Evolutionary conservation across 2,888 invertebrate genomes (phyloP).

Genomic region (Dasypogon diadema): DNA sequence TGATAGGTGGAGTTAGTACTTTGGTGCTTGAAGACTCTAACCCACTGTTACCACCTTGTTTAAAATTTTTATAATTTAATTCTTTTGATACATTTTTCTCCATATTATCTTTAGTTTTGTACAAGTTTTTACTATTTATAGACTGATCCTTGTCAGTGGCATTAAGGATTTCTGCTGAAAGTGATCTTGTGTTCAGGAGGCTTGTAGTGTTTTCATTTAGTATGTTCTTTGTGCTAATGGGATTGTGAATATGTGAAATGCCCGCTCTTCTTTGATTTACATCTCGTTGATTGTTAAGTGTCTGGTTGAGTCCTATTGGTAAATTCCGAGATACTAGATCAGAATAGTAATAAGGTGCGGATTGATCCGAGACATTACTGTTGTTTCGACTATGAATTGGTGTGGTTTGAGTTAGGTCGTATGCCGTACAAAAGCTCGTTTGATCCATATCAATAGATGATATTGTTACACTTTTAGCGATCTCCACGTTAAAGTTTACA

Average conservation of each 20-base stretch:
- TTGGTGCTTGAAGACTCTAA: constrained; percentile 28
- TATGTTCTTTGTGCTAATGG: constrained; percentile 70
- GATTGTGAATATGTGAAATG: constrained; percentile 80
- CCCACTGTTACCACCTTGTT: constrained; percentile 32
- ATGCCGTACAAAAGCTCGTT: constrained; percentile 58
- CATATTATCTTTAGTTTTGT: constrained; percentile 63
- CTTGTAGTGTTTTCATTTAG: constrained; percentile 57
- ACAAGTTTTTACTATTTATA: constrained; percentile 67
- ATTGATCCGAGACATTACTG: constrained; percentile 73
- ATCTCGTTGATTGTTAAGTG: constrained; percentile 81
- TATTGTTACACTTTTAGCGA: constrained; percentile 60
- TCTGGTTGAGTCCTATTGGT: constrained; percentile 58
- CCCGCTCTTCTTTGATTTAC: constrained; percentile 74
- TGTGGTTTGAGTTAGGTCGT: constrained; percentile 60
- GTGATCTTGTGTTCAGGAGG: constrained; percentile 73
- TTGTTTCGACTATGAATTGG: constrained; percentile 75
- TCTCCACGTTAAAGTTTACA: constrained; percentile 50
- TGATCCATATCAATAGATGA: constrained; percentile 59
- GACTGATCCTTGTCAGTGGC: constrained; percentile 74
- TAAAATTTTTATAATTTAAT: constrained; percentile 53
- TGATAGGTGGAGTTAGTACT: constrained; percentile 45
- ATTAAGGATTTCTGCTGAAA: constrained; percentile 76
- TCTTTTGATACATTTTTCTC: constrained; percentile 53
- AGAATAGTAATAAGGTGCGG: constrained; percentile 90
- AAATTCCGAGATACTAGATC: constrained; percentile 67